Percentiles rank a stretch among this genome's conserved stretches.
Evolutionary conservation across 2,113 vertebrate genomes (phyloP).

Genomic region (Felis catus): DNA sequence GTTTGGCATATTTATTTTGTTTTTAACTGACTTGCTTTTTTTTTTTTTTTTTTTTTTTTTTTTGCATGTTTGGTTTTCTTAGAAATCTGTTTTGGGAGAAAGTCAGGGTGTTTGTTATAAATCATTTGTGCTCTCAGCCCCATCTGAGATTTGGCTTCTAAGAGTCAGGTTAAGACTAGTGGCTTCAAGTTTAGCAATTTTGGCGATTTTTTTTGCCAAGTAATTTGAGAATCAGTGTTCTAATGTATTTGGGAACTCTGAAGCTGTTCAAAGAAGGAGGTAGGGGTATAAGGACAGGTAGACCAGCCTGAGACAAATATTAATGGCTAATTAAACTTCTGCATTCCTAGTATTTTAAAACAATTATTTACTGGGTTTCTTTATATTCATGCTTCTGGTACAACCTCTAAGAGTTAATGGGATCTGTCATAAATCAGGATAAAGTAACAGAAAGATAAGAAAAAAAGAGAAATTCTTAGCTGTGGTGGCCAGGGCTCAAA

Average conservation of each 20-base stretch:
- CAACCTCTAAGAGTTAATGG: constrained; percentile 39
- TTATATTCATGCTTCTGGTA: background rate
- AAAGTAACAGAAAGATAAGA: constrained; percentile 45
- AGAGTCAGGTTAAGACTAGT: background rate
- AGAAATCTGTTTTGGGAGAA: background rate
- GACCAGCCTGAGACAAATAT: background rate
- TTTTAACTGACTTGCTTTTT: background rate
- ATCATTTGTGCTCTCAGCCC: background rate
- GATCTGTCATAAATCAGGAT: constrained; percentile 6
- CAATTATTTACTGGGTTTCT: background rate
- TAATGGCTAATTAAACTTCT: background rate
- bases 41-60: background rate
- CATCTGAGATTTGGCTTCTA: constrained; percentile 27
- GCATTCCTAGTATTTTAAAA: background rate
- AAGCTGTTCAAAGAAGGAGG: background rate
- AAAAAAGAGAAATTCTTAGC: constrained; percentile 38
- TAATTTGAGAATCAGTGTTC: background rate
- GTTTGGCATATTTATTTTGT: background rate
- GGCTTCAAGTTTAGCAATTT: background rate
- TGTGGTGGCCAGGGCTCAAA: background rate
- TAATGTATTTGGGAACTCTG: background rate
- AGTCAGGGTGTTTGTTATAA: background rate
- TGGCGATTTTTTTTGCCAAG: background rate
- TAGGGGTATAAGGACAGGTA: background rate
- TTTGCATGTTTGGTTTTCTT: background rate